These are phyloP conservation scores for Zelostemma sp. DNA, from an alignment of 1,140 invertebrate genomes.

Conservation along the genomic window DNA sequence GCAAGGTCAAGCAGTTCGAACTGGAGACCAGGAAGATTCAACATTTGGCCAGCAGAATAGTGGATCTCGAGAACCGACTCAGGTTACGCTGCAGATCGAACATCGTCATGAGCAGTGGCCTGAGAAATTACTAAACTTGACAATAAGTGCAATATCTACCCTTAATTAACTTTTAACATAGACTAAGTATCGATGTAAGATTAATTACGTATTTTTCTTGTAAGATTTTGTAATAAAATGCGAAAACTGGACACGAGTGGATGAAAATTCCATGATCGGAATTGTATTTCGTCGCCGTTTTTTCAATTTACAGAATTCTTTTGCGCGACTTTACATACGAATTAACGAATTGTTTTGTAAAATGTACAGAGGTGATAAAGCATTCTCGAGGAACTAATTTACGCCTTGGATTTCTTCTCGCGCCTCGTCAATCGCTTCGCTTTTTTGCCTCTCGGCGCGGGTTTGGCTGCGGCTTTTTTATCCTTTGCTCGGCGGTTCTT, in stretches of 20 bases:
- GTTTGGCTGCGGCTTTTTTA: constrained; percentile 63
- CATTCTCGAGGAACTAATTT: too few relatives aligned
- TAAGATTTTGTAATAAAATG: constrained; percentile 46
- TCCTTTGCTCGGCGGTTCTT: constrained; percentile 68
- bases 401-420: constrained; percentile 60
- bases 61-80: constrained; percentile 61
- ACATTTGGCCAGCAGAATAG: constrained; percentile 58
- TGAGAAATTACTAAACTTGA: constrained; percentile 37
- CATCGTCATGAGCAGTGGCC: constrained; percentile 24
- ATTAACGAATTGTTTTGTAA: too few relatives aligned
- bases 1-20: constrained; percentile 61
- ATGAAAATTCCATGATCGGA: too few relatives aligned
- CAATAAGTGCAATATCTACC: not conserved
- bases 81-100: constrained; percentile 57
- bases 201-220: constrained; percentile 32
- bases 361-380: too few relatives aligned
- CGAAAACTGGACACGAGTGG: too few relatives aligned
- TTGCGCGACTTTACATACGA: too few relatives aligned
- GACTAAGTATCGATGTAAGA: constrained; percentile 39
- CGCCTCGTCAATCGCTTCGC: constrained; percentile 61
- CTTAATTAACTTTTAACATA: not conserved
- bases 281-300: too few relatives aligned
- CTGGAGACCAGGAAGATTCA: constrained; percentile 62
- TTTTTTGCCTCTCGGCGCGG: constrained; percentile 59
- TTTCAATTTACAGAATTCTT: too few relatives aligned